Conservation (phyloP, 2,888 invertebrate genomes). For the Volucella zonaria region DNA sequence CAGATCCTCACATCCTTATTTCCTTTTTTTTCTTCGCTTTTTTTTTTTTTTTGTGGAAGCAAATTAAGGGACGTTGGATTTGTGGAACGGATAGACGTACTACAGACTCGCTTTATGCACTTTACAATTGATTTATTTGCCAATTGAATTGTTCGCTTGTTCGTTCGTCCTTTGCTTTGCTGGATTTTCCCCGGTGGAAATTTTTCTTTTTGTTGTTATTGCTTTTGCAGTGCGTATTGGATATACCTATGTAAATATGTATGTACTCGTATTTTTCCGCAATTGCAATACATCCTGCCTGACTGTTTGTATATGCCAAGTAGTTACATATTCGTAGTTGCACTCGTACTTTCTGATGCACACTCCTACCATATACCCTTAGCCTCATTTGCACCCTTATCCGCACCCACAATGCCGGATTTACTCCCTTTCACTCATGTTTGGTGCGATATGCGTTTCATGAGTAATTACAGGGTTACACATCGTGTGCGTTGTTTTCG, state of each 20-base stretch:
- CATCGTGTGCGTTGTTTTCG: conserved; percentile 55
- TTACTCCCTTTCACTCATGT: conserved; percentile 19
- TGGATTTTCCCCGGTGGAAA: conserved; percentile 5
- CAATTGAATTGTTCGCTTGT: conserved; percentile 69
- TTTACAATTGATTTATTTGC: conserved; percentile 73
- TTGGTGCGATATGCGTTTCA: conserved; percentile 34
- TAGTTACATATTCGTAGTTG: conserved; percentile 13
- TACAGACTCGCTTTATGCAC: conserved; percentile 67
- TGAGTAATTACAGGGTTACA: conserved; percentile 72
- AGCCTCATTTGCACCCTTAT: neutral
- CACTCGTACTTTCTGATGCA: conserved; percentile 8
- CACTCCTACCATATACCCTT: neutral
- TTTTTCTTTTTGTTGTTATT: conserved; percentile 35
- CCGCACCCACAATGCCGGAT: neutral
- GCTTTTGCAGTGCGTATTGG: conserved; percentile 47
- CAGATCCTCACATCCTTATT: conserved; percentile 26
- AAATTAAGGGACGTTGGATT: conserved; percentile 21
- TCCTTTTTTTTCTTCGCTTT: neutral
- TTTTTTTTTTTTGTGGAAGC: conserved; percentile 9
- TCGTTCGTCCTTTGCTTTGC: conserved; percentile 52
- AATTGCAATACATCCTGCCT: conserved; percentile 69
- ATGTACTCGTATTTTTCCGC: conserved; percentile 43
- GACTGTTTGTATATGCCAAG: conserved; percentile 63
- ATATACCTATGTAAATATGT: neutral
- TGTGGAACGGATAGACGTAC: conserved; percentile 27